Evolutionary conservation across 1,140 invertebrate genomes (phyloP).

Genomic region (Cataglyphis hispanica): DNA sequence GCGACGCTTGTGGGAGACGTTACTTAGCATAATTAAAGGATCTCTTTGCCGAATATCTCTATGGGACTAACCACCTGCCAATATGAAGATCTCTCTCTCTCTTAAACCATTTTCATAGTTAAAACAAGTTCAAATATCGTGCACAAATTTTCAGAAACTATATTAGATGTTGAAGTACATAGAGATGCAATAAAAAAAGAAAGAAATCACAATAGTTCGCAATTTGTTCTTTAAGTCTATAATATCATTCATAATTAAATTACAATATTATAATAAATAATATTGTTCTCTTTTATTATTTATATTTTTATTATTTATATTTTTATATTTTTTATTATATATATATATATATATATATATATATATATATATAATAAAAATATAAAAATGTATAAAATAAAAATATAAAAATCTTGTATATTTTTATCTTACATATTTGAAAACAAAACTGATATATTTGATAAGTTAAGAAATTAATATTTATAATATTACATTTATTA

Average conservation of each 20-base stretch:
- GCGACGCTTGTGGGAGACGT: constrained; percentile 81
- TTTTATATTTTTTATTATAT: no score
- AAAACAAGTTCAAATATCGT: neutral
- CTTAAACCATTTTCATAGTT: constrained; percentile 25
- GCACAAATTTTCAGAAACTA: neutral
- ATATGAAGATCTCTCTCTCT: constrained; percentile 41
- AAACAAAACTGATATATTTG: neutral
- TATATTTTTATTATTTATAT: no score
- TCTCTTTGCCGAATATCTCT: constrained; percentile 79
- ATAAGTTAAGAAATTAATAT: no score
- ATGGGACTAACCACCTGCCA: constrained; percentile 66
- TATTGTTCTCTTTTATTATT: neutral
- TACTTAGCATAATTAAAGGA: constrained; percentile 87
- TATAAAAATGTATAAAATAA: no score
- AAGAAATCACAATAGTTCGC: no score
- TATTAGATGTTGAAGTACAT: no score
- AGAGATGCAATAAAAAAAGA: no score
- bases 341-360: no score
- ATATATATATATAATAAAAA: neutral
- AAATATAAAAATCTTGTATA: no score
- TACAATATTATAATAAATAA: neutral
- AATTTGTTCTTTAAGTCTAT: neutral
- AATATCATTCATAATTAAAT: neutral
- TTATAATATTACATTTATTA: no score
- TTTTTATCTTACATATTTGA: neutral